Conservation (phyloP, 2,888 invertebrate genomes). For the Tubiluchus corallicola region DNA sequence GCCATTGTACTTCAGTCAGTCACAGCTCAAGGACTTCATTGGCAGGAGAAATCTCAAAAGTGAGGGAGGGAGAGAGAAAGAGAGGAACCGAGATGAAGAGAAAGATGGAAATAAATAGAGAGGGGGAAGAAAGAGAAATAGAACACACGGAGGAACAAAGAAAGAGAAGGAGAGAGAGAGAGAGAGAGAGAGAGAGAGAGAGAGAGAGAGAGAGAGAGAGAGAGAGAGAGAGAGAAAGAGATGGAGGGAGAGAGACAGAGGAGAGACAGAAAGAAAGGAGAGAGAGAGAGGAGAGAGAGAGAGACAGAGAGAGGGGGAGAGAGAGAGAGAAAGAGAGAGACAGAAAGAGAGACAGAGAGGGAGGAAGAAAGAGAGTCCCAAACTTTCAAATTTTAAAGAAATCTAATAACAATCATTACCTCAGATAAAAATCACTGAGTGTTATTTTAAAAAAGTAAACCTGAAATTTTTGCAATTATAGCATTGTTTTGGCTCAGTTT, state of each 20-base stretch:
- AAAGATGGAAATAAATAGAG: constrained; percentile 7
- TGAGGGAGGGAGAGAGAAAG: constrained; percentile 5
- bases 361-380: constrained; percentile 7
- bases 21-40: no score
- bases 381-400: no score
- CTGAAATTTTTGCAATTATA: no score
- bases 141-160: neutral
- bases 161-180: constrained; percentile 8
- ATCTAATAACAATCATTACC: no score
- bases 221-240: constrained; percentile 6
- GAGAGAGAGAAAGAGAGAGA: constrained; percentile 9
- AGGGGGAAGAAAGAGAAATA: constrained; percentile 7
- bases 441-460: no score
- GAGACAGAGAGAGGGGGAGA: constrained; percentile 5
- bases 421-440: no score
- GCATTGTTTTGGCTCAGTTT: no score
- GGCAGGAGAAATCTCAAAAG: no score
- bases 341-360: constrained; percentile 6
- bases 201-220: constrained; percentile 8
- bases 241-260: constrained; percentile 7
- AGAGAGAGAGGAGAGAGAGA: neutral
- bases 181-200: constrained; percentile 8
- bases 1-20: no score
- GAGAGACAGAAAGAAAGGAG: neutral
- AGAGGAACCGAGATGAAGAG: constrained; percentile 6